A percentile compares a stretch with the other conserved stretches of the same genome.
Evolutionary conservation across 2,888 invertebrate species (phyloP).

Genomic region (Pegoplata infirma): DNA sequence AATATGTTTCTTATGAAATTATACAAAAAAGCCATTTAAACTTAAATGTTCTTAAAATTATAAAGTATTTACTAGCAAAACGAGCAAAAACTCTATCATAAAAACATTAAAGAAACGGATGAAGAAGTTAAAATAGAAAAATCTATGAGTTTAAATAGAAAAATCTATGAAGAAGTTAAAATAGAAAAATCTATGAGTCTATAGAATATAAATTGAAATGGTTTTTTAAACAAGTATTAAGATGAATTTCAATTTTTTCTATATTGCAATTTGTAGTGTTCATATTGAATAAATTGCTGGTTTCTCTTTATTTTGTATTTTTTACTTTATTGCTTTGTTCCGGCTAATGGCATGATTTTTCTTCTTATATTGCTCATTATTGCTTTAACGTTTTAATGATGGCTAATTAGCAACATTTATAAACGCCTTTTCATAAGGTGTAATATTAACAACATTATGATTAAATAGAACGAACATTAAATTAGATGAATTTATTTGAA

Average conservation of each 20-base stretch:
- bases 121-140: too few relatives aligned
- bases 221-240: background rate
- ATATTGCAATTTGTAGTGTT: background rate
- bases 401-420: conserved; percentile 20
- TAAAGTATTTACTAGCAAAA: too few relatives aligned
- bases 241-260: background rate
- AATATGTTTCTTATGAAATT: too few relatives aligned
- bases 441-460: background rate
- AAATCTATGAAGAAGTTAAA: too few relatives aligned
- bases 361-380: background rate
- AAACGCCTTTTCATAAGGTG: background rate
- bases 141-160: too few relatives aligned
- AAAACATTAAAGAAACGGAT: too few relatives aligned
- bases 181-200: too few relatives aligned
- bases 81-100: too few relatives aligned
- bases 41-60: too few relatives aligned
- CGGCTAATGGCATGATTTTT: background rate
- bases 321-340: too few relatives aligned
- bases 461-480: background rate
- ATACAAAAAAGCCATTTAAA: too few relatives aligned
- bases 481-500: background rate
- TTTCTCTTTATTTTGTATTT: background rate
- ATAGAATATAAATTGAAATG: too few relatives aligned
- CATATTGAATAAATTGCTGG: background rate
- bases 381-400: conserved; percentile 18